These are phyloP conservation scores for Resseliella maxima DNA, from an alignment of 2,888 invertebrate species.

Conservation along the genomic window DNA sequence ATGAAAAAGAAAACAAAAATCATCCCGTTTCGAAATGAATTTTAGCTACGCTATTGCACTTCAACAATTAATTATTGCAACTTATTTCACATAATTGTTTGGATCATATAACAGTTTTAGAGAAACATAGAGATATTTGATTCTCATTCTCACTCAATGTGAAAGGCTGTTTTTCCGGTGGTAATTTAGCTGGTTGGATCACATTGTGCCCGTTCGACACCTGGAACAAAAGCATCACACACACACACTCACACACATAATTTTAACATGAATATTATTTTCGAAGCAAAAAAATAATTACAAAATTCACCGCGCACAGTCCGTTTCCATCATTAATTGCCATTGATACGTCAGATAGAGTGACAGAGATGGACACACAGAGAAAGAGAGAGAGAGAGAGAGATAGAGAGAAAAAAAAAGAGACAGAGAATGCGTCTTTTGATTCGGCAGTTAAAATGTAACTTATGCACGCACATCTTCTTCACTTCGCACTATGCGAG, in stretches of 20 bases:
- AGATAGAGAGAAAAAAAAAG: background rate
- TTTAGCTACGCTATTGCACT: no score
- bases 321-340: background rate
- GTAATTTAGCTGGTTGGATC: background rate
- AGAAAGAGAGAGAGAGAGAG: background rate
- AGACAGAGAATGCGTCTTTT: no score
- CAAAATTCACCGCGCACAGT: conserved; percentile 39
- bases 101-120: background rate
- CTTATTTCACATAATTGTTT: background rate
- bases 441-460: conserved; percentile 44
- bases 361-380: no score
- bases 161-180: conserved; percentile 18
- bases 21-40: no score
- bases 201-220: conserved; percentile 50
- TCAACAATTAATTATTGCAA: background rate
- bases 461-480: conserved; percentile 31
- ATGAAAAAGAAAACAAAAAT: no score
- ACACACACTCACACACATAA: no score
- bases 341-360: background rate
- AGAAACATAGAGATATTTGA: conserved; percentile 2
- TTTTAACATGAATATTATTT: no score
- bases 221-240: conserved; percentile 53
- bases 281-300: background rate
- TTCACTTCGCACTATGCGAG: conserved; percentile 33
- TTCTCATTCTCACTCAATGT: conserved; percentile 25